These are phyloP conservation scores for Pseudocheirus occidentalis DNA, from an alignment of 2,797 vertebrate species.

Conservation along the genomic window DNA sequence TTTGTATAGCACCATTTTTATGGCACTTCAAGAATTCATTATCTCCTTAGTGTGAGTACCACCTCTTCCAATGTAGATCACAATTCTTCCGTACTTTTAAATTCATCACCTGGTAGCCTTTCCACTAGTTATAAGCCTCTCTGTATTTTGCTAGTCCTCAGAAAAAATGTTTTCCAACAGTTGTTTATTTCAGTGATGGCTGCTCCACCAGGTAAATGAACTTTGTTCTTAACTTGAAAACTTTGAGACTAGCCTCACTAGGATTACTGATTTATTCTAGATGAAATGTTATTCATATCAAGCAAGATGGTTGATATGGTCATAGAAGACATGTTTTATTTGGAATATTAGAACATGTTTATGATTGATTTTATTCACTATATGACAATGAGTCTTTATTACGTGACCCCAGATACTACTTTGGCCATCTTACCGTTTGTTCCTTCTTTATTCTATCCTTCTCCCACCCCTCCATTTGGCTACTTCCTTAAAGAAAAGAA, in stretches of 20 bases:
- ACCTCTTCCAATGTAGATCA: neutral
- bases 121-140: neutral
- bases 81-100: neutral
- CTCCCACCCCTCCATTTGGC: neutral
- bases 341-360: neutral
- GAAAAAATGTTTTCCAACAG: neutral
- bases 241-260: slow-evolving; percentile 41
- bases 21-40: neutral
- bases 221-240: slow-evolving; percentile 22
- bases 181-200: neutral
- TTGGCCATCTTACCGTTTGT: slow-evolving; percentile 20
- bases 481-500: neutral
- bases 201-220: neutral
- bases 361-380: slow-evolving; percentile 10
- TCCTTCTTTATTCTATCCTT: slow-evolving; percentile 7
- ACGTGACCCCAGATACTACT: slow-evolving; percentile 1
- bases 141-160: neutral
- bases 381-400: slow-evolving; percentile 5
- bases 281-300: slow-evolving; percentile 39
- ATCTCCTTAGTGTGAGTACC: neutral
- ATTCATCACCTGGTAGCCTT: neutral
- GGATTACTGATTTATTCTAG: slow-evolving; percentile 47
- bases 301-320: neutral
- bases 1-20: neutral
- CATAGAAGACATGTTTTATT: neutral